Evolutionary conservation across 2,888 invertebrate genomes (phyloP), one percentile per base, ranked within the genome.

Genomic region (Pyrochroa serraticornis): DNA sequence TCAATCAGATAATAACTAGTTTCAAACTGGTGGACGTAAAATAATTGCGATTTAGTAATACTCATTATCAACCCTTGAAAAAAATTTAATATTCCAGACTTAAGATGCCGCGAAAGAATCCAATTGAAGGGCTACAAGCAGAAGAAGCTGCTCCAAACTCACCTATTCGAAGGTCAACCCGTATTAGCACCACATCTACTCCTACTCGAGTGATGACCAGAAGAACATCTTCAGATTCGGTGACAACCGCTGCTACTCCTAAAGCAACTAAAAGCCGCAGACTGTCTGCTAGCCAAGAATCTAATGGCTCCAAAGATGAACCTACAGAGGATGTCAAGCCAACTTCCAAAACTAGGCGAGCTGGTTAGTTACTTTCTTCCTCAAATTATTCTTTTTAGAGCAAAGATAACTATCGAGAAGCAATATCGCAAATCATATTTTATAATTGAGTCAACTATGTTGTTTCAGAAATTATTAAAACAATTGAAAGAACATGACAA

Each of bases 101-200:
- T 9, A 51, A 57, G 14, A 69, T 69, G 67, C 61, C 66, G 30
- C 64, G 66, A 14, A 62, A 60, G 49, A 39, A 62, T 1, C 10
- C 44, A n/a, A 46, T 50, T 37, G 45, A 39, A 22, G 68, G 67
- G 36, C 39, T 69, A 42, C 63, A 62, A 56, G 55, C 65, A 10
- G 66, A 66, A 49, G 65, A 64, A 59, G 37, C 55, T 7, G 46
- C 53, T 3, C 39, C 57, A 9, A 50, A 30, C 44, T 67, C 69
- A 1, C 69, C 69, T 7, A 49, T 69, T 30, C 55, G 69, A 60
- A 63, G 69, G 35, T 69, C 69, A 7, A 58, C 52, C 38, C 62
- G 69, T 36, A 63, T 63, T 9, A 46, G 49, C 42, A 54, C 49
- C 9, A 55, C 49, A 10, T 32, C 55, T 10, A 42, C 45, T 5